Evolutionary conservation across 1,140 invertebrate genomes (phyloP).

Genomic region (Drosophila pallidifrons): DNA sequence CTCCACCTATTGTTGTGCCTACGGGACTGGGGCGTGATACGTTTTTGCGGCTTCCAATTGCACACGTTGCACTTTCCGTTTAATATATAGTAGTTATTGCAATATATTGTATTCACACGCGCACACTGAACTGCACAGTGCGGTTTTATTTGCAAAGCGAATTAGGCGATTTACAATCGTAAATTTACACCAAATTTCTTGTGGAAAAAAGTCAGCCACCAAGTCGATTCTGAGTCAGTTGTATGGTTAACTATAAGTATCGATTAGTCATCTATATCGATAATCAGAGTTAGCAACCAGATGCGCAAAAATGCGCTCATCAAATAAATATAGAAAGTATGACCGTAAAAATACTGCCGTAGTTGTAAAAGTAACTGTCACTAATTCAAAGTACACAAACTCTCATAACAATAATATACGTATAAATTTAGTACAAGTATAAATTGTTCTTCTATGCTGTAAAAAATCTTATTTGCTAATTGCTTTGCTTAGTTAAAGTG

Average conservation of each 20-base stretch:
- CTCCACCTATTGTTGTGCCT: slow-evolving; percentile 69
- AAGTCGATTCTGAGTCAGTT: slow-evolving; percentile 73
- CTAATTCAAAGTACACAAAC: not conserved
- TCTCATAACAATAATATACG: too few relatives aligned
- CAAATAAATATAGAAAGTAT: not conserved
- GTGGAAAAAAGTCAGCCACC: slow-evolving; percentile 71
- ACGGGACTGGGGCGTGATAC: slow-evolving; percentile 54
- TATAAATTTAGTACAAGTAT: too few relatives aligned
- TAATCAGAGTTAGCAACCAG: not conserved
- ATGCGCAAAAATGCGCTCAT: not conserved
- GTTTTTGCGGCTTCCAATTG: slow-evolving; percentile 42
- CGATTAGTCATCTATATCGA: not conserved
- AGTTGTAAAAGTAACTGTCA: not conserved
- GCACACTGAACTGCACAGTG: slow-evolving; percentile 29
- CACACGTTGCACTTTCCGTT: slow-evolving; percentile 43
- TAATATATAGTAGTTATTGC: not conserved
- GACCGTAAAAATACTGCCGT: not conserved
- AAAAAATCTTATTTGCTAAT: too few relatives aligned
- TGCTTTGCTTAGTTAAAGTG: too few relatives aligned
- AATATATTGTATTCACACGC: slow-evolving; percentile 7
- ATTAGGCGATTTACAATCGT: slow-evolving; percentile 6
- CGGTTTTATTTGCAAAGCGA: slow-evolving; percentile 16
- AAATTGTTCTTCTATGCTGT: too few relatives aligned
- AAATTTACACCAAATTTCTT: slow-evolving; percentile 46
- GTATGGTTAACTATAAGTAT: slow-evolving; percentile 9